Evolutionary conservation across 2,113 vertebrate genomes (phyloP).

Genomic region (Clarias gariepinus): DNA sequence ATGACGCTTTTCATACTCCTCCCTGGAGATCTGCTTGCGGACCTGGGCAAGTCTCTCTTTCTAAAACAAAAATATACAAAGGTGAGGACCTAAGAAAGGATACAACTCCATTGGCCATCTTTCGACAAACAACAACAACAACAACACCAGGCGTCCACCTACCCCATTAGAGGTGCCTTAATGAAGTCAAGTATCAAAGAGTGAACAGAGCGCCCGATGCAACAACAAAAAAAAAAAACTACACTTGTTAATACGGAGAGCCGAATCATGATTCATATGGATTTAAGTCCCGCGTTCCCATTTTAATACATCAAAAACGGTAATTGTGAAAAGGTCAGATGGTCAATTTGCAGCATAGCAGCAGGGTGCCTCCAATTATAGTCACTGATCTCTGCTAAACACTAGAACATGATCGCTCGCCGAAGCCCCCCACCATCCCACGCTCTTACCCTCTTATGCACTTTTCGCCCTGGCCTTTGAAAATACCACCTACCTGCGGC

Average conservation of each 20-base stretch:
- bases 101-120: neutral
- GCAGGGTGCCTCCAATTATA: slow-evolving; percentile 55
- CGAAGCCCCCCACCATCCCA: slow-evolving; percentile 38
- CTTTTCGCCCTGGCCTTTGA: slow-evolving; percentile 57
- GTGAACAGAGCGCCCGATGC: neutral
- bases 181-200: slow-evolving; percentile 46
- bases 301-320: slow-evolving; percentile 60
- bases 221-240: slow-evolving; percentile 9
- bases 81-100: neutral
- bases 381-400: slow-evolving; percentile 58
- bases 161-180: slow-evolving; percentile 37
- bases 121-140: slow-evolving; percentile 28
- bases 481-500: slow-evolving; percentile 51
- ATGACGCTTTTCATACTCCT: slow-evolving; percentile 93
- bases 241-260: slow-evolving; percentile 37
- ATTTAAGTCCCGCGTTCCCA: slow-evolving; percentile 52
- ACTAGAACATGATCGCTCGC: slow-evolving; percentile 42
- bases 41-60: slow-evolving; percentile 94
- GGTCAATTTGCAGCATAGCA: slow-evolving; percentile 55
- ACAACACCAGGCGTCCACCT: slow-evolving; percentile 2
- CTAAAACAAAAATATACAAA: slow-evolving; percentile 70
- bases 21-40: slow-evolving; percentile 92
- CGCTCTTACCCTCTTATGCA: slow-evolving; percentile 45
- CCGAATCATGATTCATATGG: slow-evolving; percentile 57
- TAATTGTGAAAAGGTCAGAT: slow-evolving; percentile 62